These are phyloP conservation scores for Colinus virginianus DNA, from an alignment of 2,113 vertebrate species.

Conservation along the genomic window DNA sequence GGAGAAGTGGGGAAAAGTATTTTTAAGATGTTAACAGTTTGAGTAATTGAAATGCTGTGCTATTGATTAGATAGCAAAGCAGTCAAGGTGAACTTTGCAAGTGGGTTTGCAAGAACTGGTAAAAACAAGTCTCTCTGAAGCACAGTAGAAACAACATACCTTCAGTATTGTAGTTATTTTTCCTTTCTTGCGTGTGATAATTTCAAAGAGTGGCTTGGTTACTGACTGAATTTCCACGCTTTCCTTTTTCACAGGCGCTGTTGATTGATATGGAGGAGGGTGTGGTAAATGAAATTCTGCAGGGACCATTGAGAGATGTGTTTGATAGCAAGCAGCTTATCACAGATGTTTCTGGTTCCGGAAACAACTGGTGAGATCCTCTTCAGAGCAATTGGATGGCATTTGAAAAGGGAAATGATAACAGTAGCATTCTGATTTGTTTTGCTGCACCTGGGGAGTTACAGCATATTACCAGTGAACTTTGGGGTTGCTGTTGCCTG, in stretches of 20 bases:
- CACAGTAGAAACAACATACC: not conserved
- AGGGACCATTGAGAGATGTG: constrained; percentile 91
- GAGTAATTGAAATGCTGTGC: not conserved
- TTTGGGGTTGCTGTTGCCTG: constrained; percentile 16
- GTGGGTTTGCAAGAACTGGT: not conserved
- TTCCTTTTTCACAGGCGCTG: constrained; percentile 84
- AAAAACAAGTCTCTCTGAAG: not conserved
- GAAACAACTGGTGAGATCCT: constrained; percentile 95
- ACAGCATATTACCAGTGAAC: constrained; percentile 18
- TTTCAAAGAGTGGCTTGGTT: constrained; percentile 15
- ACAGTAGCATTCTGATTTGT: not conserved
- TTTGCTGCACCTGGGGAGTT: constrained; percentile 29
- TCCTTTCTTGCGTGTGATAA: not conserved
- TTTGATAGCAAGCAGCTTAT: constrained; percentile 95
- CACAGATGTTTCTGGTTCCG: constrained; percentile 96
- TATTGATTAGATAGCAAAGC: not conserved
- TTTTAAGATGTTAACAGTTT: not conserved
- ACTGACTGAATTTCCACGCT: constrained; percentile 45
- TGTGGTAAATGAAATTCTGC: constrained; percentile 93
- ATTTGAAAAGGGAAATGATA: constrained; percentile 26
- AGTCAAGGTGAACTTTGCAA: not conserved
- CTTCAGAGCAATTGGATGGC: constrained; percentile 43
- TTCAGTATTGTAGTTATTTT: constrained; percentile 16
- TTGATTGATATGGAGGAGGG: constrained; percentile 99
- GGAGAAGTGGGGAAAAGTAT: not conserved